Evolutionary conservation across 2,797 vertebrate species (phyloP).

Genomic region (Rhinophrynus dorsalis): DNA sequence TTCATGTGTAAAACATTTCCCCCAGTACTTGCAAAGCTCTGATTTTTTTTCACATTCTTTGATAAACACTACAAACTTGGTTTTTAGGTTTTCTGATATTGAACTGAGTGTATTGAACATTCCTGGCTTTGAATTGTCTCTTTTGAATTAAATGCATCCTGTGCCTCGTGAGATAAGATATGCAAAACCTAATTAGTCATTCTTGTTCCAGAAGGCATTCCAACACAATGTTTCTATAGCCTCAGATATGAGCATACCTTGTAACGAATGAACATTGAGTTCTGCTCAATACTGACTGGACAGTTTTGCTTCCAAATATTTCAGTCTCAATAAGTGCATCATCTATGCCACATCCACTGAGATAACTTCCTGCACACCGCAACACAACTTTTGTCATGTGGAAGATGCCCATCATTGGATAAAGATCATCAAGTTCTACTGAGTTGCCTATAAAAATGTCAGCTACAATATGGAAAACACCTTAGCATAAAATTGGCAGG

Average conservation of each 20-base stretch:
- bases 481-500: too few relatives aligned
- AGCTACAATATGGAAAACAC: too few relatives aligned
- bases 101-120: not conserved
- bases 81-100: too few relatives aligned
- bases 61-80: not conserved
- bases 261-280: not conserved
- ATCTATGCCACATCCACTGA: too few relatives aligned
- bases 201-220: not conserved
- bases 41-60: not conserved
- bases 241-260: not conserved
- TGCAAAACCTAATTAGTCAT: not conserved
- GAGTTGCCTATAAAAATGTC: too few relatives aligned
- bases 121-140: not conserved
- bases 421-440: too few relatives aligned
- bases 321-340: too few relatives aligned
- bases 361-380: too few relatives aligned
- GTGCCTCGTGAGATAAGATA: not conserved
- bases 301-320: not conserved
- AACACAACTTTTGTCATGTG: too few relatives aligned
- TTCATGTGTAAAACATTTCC: not conserved
- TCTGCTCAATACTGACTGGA: not conserved
- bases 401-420: too few relatives aligned
- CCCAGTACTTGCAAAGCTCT: not conserved
- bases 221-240: not conserved
- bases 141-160: not conserved